These are phyloP conservation scores for Entomobrya proxima DNA, from an alignment of 2,888 invertebrate genomes.

Conservation along the genomic window DNA sequence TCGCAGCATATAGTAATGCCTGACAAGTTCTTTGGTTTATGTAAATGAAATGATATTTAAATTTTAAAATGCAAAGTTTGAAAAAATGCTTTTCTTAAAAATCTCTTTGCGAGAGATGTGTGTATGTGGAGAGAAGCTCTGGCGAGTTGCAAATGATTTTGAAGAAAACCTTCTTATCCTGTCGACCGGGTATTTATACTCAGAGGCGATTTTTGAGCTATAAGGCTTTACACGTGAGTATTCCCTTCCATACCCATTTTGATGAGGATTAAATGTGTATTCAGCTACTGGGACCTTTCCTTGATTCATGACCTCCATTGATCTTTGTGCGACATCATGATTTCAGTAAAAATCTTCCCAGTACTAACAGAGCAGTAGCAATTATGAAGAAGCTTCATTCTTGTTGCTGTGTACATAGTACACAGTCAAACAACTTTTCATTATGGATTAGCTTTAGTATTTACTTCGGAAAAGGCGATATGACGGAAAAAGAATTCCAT, in stretches of 20 bases:
- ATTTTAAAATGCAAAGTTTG: conserved; percentile 12
- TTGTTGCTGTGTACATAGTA: conserved; percentile 51
- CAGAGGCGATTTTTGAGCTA: background rate
- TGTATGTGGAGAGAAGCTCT: conserved; percentile 54
- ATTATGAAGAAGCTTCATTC: background rate
- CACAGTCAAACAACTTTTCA: background rate
- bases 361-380: background rate
- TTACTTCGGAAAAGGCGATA: background rate
- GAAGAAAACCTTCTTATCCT: conserved; percentile 61
- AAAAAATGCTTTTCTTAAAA: background rate
- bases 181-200: conserved; percentile 59
- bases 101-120: background rate
- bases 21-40: too few relatives aligned
- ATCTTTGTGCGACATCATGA: conserved; percentile 41
- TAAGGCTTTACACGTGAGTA: background rate
- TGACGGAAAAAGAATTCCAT: conserved; percentile 20
- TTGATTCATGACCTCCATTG: conserved; percentile 61
- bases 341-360: conserved; percentile 42
- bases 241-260: background rate
- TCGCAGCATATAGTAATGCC: too few relatives aligned
- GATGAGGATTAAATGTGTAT: background rate
- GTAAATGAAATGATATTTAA: background rate
- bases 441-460: conserved; percentile 12
- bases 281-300: conserved; percentile 23
- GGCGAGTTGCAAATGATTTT: conserved; percentile 55